phyloP scores from a whole-genome alignment of 2,888 invertebrate genomes.

The Eristalis intricaria region DNA sequence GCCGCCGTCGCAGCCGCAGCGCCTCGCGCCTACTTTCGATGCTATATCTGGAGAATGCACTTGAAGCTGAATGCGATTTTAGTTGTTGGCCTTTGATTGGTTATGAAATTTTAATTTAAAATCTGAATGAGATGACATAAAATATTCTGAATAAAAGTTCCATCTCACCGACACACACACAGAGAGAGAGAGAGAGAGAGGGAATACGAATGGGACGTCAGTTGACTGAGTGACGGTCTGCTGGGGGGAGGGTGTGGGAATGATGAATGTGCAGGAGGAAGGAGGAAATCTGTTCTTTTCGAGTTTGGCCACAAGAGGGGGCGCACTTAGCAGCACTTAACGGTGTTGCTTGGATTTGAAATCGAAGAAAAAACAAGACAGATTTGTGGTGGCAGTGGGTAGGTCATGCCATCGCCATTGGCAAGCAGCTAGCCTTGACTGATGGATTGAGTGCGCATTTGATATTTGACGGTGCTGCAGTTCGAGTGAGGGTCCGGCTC shows the following conservation, averaged over 20 bases:
- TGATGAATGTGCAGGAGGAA: background rate
- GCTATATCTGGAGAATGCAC: conserved; percentile 48
- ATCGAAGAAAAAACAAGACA: background rate
- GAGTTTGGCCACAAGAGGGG: background rate
- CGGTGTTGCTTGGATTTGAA: background rate
- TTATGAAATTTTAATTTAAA: conserved; percentile 66
- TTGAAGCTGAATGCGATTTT: conserved; percentile 61
- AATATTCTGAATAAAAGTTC: conserved; percentile 44
- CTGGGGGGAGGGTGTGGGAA: too few relatives aligned
- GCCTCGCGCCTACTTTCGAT: conserved; percentile 14
- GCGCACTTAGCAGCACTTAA: background rate
- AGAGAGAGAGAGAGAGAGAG: background rate
- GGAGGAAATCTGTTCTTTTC: conserved; percentile 6
- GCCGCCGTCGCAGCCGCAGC: too few relatives aligned
- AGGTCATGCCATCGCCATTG: conserved; percentile 22
- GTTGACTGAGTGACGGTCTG: background rate
- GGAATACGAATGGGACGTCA: background rate
- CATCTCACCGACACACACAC: too few relatives aligned
- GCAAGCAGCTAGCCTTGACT: conserved; percentile 54
- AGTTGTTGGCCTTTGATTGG: conserved; percentile 60
- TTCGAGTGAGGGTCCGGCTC: background rate
- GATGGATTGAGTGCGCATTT: conserved; percentile 14
- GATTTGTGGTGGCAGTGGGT: conserved; percentile 12
- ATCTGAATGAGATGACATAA: conserved; percentile 56
- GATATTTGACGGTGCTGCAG: background rate